Conservation (phyloP, 2,888 invertebrate species). For the Pherbina coryleti region DNA sequence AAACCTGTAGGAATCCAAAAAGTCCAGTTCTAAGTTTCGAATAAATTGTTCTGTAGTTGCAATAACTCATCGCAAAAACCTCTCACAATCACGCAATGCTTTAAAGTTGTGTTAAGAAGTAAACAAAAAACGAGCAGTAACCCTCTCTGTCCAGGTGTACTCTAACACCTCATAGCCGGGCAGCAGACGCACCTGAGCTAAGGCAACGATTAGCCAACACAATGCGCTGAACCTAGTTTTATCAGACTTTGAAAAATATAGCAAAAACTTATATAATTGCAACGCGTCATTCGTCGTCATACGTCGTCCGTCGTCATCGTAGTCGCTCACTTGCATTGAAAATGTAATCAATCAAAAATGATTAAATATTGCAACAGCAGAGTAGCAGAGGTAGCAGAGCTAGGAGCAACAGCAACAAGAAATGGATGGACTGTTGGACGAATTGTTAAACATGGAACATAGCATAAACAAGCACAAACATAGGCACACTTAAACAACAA, state of each 20-base stretch:
- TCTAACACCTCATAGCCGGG: no score
- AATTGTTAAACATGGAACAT: not conserved
- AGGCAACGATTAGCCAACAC: not conserved
- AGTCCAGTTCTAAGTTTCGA: no score
- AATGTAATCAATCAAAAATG: constrained; percentile 24
- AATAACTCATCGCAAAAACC: no score
- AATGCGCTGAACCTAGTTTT: not conserved
- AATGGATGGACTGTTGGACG: not conserved
- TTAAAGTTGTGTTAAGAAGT: no score
- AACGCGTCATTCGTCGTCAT: constrained; percentile 4
- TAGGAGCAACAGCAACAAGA: not conserved
- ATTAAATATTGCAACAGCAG: constrained; percentile 11
- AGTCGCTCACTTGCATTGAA: constrained; percentile 13
- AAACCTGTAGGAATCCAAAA: no score
- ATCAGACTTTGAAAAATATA: no score
- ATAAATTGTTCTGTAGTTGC: no score
- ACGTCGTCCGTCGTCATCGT: not conserved
- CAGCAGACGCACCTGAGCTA: no score
- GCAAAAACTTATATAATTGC: not conserved
- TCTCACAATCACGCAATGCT: no score
- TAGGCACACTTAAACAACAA: not conserved
- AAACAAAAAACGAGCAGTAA: no score
- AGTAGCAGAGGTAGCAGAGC: not conserved
- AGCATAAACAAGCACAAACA: not conserved
- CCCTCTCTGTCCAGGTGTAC: no score